phyloP scores from a whole-genome alignment of 1,140 invertebrate species.

The Leptopilina clavipes region DNA sequence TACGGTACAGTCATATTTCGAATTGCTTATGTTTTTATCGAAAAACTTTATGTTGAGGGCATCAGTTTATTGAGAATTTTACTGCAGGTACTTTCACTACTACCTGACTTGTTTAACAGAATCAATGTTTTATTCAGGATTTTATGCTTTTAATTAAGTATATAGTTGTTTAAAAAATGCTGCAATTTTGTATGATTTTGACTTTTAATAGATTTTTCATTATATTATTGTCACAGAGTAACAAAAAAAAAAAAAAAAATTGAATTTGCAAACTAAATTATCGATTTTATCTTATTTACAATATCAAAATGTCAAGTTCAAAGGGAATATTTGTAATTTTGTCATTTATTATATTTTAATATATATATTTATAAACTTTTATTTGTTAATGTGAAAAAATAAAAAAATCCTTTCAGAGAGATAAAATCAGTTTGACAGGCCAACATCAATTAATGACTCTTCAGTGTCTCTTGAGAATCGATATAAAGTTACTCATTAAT shows the following conservation, averaged over 20 bases:
- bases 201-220: too few species aligned
- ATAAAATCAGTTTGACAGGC: constrained; percentile 12
- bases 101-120: background rate
- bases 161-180: background rate
- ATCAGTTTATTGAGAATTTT: constrained; percentile 8
- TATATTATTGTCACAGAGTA: too few species aligned
- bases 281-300: too few species aligned
- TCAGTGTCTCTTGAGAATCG: constrained; percentile 16
- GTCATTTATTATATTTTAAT: too few species aligned
- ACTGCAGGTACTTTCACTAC: background rate
- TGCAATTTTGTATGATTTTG: too few species aligned
- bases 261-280: too few species aligned
- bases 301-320: too few species aligned
- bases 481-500: constrained; percentile 2
- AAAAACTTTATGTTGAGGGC: background rate
- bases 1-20: background rate
- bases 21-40: constrained; percentile 5
- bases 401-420: background rate
- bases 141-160: background rate
- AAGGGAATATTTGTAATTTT: too few species aligned
- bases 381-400: too few species aligned
- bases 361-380: too few species aligned
- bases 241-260: too few species aligned
- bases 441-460: constrained; percentile 23
- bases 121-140: constrained; percentile 9